Conservation (phyloP, 2,113 vertebrate species). For the Percopsis transmontana region DNA sequence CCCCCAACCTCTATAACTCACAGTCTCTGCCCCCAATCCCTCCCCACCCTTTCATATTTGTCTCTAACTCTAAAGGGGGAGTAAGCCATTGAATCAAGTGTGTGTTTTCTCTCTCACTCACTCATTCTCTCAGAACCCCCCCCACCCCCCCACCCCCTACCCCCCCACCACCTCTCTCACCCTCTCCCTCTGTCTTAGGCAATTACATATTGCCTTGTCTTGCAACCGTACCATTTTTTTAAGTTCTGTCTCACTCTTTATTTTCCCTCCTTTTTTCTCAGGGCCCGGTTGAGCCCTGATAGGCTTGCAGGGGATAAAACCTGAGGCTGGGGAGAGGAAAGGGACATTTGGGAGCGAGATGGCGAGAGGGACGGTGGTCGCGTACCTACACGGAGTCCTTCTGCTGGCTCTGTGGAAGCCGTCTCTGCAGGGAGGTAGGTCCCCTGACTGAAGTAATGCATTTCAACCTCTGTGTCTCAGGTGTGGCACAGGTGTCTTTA, state of each 20-base stretch:
- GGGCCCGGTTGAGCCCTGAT: constrained; percentile 81
- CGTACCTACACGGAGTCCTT: constrained; percentile 82
- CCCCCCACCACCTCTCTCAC: constrained; percentile 10
- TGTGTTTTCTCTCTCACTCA: constrained; percentile 34
- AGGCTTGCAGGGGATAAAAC: constrained; percentile 91
- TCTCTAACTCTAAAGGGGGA: constrained; percentile 51
- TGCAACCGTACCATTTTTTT: constrained; percentile 54
- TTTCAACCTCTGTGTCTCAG: constrained; percentile 51
- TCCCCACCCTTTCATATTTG: constrained; percentile 7
- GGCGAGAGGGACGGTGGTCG: constrained; percentile 82
- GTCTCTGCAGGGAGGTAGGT: constrained; percentile 92
- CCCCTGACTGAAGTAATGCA: constrained; percentile 4
- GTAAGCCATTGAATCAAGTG: constrained; percentile 72
- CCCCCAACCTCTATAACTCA: constrained; percentile 20
- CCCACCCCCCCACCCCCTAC: no score
- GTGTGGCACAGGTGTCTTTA: constrained; percentile 12
- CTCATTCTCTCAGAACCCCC: background rate
- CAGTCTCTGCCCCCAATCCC: constrained; percentile 1
- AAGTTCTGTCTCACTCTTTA: constrained; percentile 39
- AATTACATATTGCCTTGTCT: constrained; percentile 82
- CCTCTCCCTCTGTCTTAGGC: constrained; percentile 67
- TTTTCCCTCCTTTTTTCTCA: constrained; percentile 74
- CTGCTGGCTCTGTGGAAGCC: constrained; percentile 84
- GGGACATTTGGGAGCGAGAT: constrained; percentile 90
- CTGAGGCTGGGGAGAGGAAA: constrained; percentile 76